Evolutionary conservation across 2,888 invertebrate genomes (phyloP).

Genomic region (Euplexia lucipara): DNA sequence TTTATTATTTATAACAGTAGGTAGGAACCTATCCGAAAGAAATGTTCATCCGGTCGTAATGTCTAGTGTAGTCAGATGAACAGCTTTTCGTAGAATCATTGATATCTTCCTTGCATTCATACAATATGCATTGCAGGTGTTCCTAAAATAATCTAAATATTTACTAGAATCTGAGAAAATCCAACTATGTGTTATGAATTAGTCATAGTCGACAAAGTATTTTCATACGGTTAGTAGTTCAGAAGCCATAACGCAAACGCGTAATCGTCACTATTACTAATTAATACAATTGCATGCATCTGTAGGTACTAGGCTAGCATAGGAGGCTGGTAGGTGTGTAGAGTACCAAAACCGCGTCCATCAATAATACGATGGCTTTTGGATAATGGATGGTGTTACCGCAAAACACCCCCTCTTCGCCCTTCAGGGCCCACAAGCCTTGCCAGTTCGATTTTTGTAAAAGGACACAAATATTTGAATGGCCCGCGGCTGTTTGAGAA

Average conservation of each 20-base stretch:
- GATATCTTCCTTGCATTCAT: background rate
- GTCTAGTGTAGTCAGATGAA: slow-evolving; percentile 17
- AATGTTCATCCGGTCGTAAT: no score
- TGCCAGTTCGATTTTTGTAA: slow-evolving; percentile 34
- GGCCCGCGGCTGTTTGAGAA: slow-evolving; percentile 44
- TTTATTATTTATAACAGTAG: slow-evolving; percentile 50
- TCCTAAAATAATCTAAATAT: background rate
- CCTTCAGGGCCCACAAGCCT: slow-evolving; percentile 11
- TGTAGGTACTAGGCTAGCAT: slow-evolving; percentile 32
- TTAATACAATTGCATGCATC: slow-evolving; percentile 40
- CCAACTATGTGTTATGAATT: slow-evolving; percentile 25
- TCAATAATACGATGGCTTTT: slow-evolving; percentile 50
- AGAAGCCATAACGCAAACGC: slow-evolving; percentile 30
- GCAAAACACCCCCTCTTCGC: slow-evolving; percentile 8
- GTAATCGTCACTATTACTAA: slow-evolving; percentile 27
- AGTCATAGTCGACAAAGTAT: slow-evolving; percentile 34
- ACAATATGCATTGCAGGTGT: slow-evolving; percentile 22
- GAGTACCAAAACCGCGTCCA: slow-evolving; percentile 47
- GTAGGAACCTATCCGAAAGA: slow-evolving; percentile 20
- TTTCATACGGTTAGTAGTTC: slow-evolving; percentile 33
- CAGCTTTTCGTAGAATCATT: slow-evolving; percentile 20
- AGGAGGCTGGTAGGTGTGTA: slow-evolving; percentile 17
- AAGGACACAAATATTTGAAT: slow-evolving; percentile 48
- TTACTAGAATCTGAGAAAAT: slow-evolving; percentile 10
- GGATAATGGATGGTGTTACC: slow-evolving; percentile 50